These are phyloP conservation scores for Drosophila dives DNA, from an alignment of 2,888 invertebrate genomes.

Conservation along the genomic window DNA sequence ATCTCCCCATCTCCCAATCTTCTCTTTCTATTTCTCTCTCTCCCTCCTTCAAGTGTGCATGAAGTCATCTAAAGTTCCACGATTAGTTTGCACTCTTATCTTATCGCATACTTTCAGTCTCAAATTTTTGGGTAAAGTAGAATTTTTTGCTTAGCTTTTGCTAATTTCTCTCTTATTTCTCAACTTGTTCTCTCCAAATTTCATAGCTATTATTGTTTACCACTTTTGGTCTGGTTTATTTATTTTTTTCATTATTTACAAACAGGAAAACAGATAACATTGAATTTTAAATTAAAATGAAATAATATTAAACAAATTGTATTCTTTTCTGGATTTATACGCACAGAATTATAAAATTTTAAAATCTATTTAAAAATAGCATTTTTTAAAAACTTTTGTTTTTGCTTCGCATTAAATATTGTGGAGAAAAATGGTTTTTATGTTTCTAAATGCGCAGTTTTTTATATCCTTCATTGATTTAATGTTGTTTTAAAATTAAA, in stretches of 20 bases:
- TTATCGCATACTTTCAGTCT: slow-evolving; percentile 23
- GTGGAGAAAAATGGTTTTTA: background rate
- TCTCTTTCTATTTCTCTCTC: background rate
- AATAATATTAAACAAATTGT: background rate
- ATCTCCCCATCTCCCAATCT: accelerated
- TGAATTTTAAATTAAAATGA: background rate
- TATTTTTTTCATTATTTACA: background rate
- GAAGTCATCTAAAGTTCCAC: slow-evolving; percentile 1
- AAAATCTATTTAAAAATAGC: background rate
- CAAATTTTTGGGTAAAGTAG: slow-evolving; percentile 1
- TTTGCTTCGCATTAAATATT: background rate
- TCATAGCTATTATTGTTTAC: background rate
- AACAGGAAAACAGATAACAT: background rate
- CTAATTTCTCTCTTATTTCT: background rate
- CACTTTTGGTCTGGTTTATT: background rate
- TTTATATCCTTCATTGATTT: background rate
- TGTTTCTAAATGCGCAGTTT: background rate
- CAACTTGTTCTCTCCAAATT: background rate
- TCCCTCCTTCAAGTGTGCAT: slow-evolving; percentile 13
- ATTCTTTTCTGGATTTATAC: background rate
- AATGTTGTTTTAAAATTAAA: background rate
- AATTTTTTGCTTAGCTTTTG: background rate
- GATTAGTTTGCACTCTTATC: slow-evolving; percentile 11
- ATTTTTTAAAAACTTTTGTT: background rate
- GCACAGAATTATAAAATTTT: background rate